These are phyloP conservation scores for Peromyscus leucopus DNA, from an alignment of 2,113 vertebrate genomes.

Conservation along the genomic window DNA sequence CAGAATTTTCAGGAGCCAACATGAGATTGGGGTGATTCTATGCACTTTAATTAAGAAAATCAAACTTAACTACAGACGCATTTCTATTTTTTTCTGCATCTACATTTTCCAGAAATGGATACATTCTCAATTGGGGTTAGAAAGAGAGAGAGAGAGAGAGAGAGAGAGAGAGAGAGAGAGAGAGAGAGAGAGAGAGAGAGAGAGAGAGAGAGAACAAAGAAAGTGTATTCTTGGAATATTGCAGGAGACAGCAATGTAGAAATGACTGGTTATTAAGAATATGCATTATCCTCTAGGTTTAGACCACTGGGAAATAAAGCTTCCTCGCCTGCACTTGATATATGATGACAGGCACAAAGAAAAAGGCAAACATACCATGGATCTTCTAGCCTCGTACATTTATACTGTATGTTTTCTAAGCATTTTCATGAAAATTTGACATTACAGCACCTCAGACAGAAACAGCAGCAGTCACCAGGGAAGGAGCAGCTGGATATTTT, in stretches of 20 bases:
- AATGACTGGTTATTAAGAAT: slow-evolving; percentile 74
- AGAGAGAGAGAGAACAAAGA: slow-evolving; percentile 61
- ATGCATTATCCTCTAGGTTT: slow-evolving; percentile 81
- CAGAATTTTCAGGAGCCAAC: not conserved
- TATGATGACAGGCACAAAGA: slow-evolving; percentile 69
- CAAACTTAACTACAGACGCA: not conserved
- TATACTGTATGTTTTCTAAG: slow-evolving; percentile 72
- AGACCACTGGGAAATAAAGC: slow-evolving; percentile 78
- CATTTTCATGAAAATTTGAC: slow-evolving; percentile 80
- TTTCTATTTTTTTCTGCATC: slow-evolving; percentile 31
- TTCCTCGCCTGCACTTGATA: slow-evolving; percentile 70
- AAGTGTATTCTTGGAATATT: slow-evolving; percentile 43
- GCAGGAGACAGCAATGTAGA: slow-evolving; percentile 66
- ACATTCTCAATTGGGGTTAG: slow-evolving; percentile 39
- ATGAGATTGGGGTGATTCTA: not conserved
- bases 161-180: not conserved
- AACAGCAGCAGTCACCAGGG: slow-evolving; percentile 85
- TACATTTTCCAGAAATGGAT: slow-evolving; percentile 45
- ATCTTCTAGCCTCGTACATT: slow-evolving; percentile 67
- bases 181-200: not conserved
- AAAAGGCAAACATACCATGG: slow-evolving; percentile 52
- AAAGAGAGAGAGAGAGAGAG: not conserved
- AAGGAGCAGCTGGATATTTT: slow-evolving; percentile 91
- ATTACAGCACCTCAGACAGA: slow-evolving; percentile 79
- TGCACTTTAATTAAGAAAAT: not conserved